Percentiles rank a stretch among this genome's conserved stretches.
phyloP scores from a whole-genome alignment of 2,113 vertebrate genomes.

The Thamnophis sirtalis region DNA sequence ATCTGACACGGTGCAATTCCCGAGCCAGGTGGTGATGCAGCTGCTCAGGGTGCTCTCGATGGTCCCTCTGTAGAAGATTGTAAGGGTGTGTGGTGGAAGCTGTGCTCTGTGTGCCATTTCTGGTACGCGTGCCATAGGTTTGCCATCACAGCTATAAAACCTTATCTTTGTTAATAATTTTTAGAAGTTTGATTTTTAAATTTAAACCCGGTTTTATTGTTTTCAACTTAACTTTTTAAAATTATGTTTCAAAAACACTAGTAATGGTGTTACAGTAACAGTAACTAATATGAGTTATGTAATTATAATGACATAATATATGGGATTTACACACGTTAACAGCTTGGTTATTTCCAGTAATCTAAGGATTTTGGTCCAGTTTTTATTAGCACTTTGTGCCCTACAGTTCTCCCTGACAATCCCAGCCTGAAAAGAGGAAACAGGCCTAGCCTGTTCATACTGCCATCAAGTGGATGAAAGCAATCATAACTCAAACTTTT shows the following conservation, averaged over 20 bases:
- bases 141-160: neutral
- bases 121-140: too few species aligned
- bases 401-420: neutral
- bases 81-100: too few species aligned
- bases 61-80: too few species aligned
- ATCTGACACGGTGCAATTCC: too few species aligned
- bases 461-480: conserved; percentile 47
- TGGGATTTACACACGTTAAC: accelerated
- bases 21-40: too few species aligned
- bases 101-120: too few species aligned
- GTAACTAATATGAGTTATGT: neutral
- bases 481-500: neutral
- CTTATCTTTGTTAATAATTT: neutral
- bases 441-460: neutral
- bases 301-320: accelerated
- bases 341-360: neutral
- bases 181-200: neutral
- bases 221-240: neutral
- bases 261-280: too few species aligned
- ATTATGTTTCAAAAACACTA: neutral
- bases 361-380: neutral
- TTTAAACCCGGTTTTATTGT: neutral
- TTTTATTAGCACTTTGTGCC: neutral
- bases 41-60: too few species aligned
- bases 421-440: accelerated